Conservation (phyloP, 2,888 invertebrate genomes). For the Aporophyla nigra region DNA sequence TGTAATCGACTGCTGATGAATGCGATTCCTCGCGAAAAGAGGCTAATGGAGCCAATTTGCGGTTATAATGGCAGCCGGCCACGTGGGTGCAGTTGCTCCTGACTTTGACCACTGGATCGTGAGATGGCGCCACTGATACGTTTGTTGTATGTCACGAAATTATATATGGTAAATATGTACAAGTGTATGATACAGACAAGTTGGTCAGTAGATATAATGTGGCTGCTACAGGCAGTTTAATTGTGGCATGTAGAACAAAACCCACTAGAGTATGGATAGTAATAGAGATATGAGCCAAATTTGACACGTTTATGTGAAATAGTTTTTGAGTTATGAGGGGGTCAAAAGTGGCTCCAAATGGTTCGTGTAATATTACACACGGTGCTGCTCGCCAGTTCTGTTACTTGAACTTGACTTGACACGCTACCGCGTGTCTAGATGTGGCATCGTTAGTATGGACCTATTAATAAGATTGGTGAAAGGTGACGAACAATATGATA, state of each 20-base stretch:
- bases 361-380: too few relatives aligned
- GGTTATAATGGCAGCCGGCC: conserved; percentile 74
- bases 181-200: conserved; percentile 29
- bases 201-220: conserved; percentile 1
- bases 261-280: not conserved
- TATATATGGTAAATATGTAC: conserved; percentile 60
- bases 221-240: not conserved
- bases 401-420: too few relatives aligned
- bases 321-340: too few relatives aligned
- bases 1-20: conserved; percentile 78
- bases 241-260: not conserved
- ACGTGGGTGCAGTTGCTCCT: conserved; percentile 76
- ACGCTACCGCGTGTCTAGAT: too few relatives aligned
- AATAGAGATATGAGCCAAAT: too few relatives aligned
- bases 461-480: too few relatives aligned
- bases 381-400: too few relatives aligned
- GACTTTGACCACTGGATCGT: conserved; percentile 82
- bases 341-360: too few relatives aligned
- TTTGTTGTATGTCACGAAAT: conserved; percentile 79
- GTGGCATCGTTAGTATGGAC: not conserved
- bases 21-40: conserved; percentile 76
- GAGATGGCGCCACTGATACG: conserved; percentile 83
- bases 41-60: conserved; percentile 82
- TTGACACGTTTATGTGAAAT: too few relatives aligned
- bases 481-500: not conserved